Base-by-base conservation (phyloP, 2,888 invertebrate species). In the Tiphia femorata region DNA sequence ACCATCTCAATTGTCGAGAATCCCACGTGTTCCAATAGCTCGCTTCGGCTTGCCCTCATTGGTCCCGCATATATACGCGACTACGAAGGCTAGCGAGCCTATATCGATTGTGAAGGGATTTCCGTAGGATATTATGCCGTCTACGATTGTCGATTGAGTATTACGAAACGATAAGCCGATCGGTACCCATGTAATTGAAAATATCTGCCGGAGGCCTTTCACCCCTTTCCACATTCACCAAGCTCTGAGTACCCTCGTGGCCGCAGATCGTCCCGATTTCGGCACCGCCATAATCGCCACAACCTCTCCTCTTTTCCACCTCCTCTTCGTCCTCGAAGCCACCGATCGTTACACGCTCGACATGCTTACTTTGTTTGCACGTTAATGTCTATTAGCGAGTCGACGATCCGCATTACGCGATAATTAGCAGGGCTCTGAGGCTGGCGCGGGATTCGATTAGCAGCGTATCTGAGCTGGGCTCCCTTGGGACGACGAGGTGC, bases 351-450 rank as follows among this genome's bases (percentile, higher is more conserved):
- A 59, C 64, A 62, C 67, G 67, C 68, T 62, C 50, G 62, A 55
- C 59, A 59, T 57, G 42, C 57, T 50, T 57, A 68, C 67, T 67
- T 68, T 67, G 68, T 62, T 70, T 55, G 49, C 35, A 19, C 53
- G 52, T 14, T 50, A 51, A 53, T 62, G 62, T 58, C 59, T 46
- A 59, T 68, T 58, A 61, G 49, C 29, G 29, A 50, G 38, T 47
- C 66, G 52, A 51, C 59, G 59, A 60, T 33, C 59, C 66, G 53
- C 41, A 43, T 40, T 41, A 48, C 53, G 40, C 44, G 68, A 68
- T 70, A 72, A 74, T 70, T 67, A 62, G 57, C 63, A 6, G 8
- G n/a, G n/a, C n/a, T n/a, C n/a, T n/a, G n/a, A n/a, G n/a, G n/a
- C n/a, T n/a, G n/a, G n/a, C n/a, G n/a, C n/a, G n/a, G n/a, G 23